Conservation (phyloP, 2,113 vertebrate species). For the Dascyllus trimaculatus region DNA sequence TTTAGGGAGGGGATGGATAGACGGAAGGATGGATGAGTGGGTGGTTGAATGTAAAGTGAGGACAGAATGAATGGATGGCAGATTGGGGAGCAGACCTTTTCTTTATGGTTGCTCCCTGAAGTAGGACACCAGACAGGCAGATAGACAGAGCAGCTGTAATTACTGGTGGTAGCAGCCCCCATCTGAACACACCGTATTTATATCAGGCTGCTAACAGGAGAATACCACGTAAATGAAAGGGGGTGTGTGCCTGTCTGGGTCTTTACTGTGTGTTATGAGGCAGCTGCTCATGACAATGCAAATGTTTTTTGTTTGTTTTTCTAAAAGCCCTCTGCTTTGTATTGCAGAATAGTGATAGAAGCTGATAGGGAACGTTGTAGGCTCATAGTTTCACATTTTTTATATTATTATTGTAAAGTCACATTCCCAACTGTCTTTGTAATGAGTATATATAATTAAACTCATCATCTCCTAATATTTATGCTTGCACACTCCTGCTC, state of each 20-base stretch:
- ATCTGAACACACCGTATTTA: conserved; percentile 40
- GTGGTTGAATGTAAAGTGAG: conserved; percentile 5
- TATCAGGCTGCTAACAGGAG: conserved; percentile 55
- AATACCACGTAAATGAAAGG: conserved; percentile 48
- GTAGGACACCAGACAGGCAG: conserved; percentile 65
- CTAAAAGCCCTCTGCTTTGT: conserved; percentile 14
- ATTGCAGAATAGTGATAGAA: too few species aligned
- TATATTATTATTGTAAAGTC: too few species aligned
- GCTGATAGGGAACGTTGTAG: too few species aligned
- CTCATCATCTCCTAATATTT: too few species aligned
- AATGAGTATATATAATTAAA: too few species aligned
- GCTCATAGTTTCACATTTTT: too few species aligned
- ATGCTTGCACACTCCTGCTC: too few species aligned
- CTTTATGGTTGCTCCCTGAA: conserved; percentile 59
- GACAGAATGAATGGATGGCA: conserved; percentile 25
- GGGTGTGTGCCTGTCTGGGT: conserved; percentile 41
- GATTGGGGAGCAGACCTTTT: conserved; percentile 66
- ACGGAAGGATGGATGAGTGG: neutral
- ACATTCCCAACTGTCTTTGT: too few species aligned
- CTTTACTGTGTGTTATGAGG: conserved; percentile 3
- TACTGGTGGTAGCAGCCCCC: conserved; percentile 35
- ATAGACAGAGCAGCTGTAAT: conserved; percentile 61
- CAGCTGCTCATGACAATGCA: conserved; percentile 14
- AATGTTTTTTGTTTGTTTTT: conserved; percentile 25
- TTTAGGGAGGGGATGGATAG: conserved; percentile 14